Percentiles rank a stretch among this genome's conserved stretches.
Conservation (phyloP, 2,797 vertebrate genomes). For the Paratrypauchen microcephalus region DNA sequence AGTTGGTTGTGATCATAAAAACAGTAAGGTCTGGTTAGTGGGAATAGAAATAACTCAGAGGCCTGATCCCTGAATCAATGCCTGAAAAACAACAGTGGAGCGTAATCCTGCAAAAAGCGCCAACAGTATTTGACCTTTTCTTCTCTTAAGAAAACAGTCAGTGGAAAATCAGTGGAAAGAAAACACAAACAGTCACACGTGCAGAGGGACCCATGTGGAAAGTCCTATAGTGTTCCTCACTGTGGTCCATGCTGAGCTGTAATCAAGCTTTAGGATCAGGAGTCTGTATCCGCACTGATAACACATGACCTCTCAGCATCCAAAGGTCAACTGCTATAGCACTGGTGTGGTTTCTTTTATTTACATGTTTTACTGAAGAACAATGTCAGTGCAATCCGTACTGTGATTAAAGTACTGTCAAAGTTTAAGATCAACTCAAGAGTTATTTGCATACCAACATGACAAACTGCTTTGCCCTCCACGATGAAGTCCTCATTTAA, state of each 20-base stretch:
- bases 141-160: slow-evolving; percentile 51
- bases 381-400: not conserved
- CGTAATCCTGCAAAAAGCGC: slow-evolving; percentile 24
- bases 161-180: slow-evolving; percentile 62
- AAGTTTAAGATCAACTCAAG: not conserved
- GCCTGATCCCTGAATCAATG: slow-evolving; percentile 31
- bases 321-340: not conserved
- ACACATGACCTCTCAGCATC: slow-evolving; percentile 30
- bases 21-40: slow-evolving; percentile 20
- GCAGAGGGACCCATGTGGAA: slow-evolving; percentile 48
- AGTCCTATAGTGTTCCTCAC: slow-evolving; percentile 42
- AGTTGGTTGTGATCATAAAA: slow-evolving; percentile 29
- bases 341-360: not conserved
- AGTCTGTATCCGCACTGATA: slow-evolving; percentile 69
- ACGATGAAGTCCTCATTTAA: not conserved
- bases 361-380: not conserved
- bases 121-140: slow-evolving; percentile 47
- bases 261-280: slow-evolving; percentile 50
- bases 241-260: slow-evolving; percentile 34
- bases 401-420: not conserved
- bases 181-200: slow-evolving; percentile 51
- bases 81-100: slow-evolving; percentile 32
- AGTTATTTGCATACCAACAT: not conserved
- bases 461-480: not conserved
- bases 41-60: slow-evolving; percentile 21